A percentile compares a stretch with the other conserved stretches of the same genome.
Conservation (phyloP, 1,140 invertebrate genomes). For the Drosophila novamexicana region DNA sequence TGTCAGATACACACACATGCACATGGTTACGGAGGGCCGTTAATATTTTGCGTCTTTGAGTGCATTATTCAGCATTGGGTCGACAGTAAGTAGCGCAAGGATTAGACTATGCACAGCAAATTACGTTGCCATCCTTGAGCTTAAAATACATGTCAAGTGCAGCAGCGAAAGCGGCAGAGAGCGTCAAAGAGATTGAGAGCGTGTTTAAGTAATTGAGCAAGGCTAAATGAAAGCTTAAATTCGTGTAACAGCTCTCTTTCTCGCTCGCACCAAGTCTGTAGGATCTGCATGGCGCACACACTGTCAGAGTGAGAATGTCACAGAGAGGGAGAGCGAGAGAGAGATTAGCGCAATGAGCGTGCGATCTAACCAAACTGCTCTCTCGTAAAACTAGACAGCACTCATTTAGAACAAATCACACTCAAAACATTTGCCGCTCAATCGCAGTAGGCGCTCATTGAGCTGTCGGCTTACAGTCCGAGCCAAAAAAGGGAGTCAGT, state of each 20-base stretch:
- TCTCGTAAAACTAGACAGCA: no score
- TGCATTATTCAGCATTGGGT: slow-evolving; percentile 68
- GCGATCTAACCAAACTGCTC: no score
- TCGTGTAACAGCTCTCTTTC: background rate
- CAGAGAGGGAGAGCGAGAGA: background rate
- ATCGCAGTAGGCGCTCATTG: background rate
- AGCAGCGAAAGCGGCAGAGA: background rate
- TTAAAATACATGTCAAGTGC: slow-evolving; percentile 28
- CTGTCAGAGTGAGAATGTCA: background rate
- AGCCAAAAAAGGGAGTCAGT: background rate
- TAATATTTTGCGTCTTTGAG: slow-evolving; percentile 50
- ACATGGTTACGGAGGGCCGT: slow-evolving; percentile 18
- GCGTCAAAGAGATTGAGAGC: slow-evolving; percentile 8
- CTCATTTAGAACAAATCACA: no score
- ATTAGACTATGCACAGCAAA: slow-evolving; percentile 70
- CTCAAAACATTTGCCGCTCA: background rate
- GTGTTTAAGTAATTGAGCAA: slow-evolving; percentile 4
- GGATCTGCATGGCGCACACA: background rate
- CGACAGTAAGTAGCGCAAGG: slow-evolving; percentile 72
- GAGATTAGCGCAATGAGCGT: no score
- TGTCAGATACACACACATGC: slow-evolving; percentile 2
- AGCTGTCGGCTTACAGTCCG: background rate
- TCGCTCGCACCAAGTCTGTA: background rate
- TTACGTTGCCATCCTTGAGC: slow-evolving; percentile 62
- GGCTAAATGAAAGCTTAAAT: background rate